These are phyloP conservation scores for Halictus quadricinctus DNA, from an alignment of 2,888 invertebrate species.

Conservation along the genomic window DNA sequence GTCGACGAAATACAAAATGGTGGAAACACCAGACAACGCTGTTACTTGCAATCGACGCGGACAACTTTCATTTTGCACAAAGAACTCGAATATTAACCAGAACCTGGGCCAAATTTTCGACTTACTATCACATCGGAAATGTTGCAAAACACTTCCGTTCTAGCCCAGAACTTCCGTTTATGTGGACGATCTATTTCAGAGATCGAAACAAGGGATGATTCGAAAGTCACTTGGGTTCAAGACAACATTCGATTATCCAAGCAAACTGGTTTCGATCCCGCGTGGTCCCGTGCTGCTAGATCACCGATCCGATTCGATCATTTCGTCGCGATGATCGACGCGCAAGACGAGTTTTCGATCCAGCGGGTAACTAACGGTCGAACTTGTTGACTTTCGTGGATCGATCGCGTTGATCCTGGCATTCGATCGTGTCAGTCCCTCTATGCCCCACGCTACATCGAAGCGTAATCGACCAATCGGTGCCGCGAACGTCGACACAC, in stretches of 20 bases:
- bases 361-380: background rate
- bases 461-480: constrained; percentile 46
- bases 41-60: no score
- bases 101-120: background rate
- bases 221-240: background rate
- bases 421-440: background rate
- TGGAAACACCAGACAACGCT: background rate
- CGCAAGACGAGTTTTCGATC: background rate
- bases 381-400: constrained; percentile 8
- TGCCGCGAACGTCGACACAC: constrained; percentile 34
- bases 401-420: constrained; percentile 2
- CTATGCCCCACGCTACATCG: background rate
- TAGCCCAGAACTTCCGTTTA: background rate
- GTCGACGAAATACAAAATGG: background rate
- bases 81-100: background rate
- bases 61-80: no score
- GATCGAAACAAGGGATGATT: background rate
- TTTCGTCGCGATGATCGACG: constrained; percentile 1
- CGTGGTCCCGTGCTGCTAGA: background rate
- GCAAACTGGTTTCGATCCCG: background rate
- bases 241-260: background rate
- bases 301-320: background rate
- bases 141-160: background rate
- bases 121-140: background rate
- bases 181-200: background rate